phyloP scores from a whole-genome alignment of 2,113 vertebrate species.

The Heliornis fulica region DNA sequence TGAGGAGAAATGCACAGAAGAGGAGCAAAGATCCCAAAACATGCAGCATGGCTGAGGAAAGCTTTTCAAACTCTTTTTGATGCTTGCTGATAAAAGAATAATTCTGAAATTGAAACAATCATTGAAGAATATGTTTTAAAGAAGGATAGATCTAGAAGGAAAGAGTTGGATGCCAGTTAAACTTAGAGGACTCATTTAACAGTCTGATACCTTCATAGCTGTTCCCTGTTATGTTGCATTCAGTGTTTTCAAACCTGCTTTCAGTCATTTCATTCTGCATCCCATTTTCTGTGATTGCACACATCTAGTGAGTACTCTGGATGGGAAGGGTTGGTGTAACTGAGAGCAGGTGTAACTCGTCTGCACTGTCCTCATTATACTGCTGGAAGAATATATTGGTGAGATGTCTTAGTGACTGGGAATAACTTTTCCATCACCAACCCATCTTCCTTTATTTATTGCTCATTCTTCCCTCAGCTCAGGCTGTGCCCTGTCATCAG shows the following conservation, averaged over 20 bases:
- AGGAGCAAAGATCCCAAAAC: background rate
- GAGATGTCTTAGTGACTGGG: background rate
- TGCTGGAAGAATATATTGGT: background rate
- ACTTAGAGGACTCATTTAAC: background rate
- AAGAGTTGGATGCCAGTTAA: background rate
- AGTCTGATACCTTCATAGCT: background rate
- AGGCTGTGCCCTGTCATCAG: conserved; percentile 28
- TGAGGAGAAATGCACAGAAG: background rate
- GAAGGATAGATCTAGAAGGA: background rate
- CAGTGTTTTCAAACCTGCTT: background rate
- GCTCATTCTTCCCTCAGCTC: background rate
- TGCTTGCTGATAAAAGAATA: background rate
- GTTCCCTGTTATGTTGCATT: background rate
- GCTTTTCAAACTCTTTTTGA: background rate
- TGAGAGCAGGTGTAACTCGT: background rate
- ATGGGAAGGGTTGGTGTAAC: background rate
- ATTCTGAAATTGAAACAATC: background rate
- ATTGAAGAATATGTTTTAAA: background rate
- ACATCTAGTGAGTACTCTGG: background rate
- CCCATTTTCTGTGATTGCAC: background rate
- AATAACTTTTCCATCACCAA: background rate
- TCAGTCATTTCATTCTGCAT: background rate
- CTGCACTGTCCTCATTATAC: background rate
- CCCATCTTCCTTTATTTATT: conserved; percentile 45
- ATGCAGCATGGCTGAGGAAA: background rate